phyloP scores from a whole-genome alignment of 1,140 invertebrate species.

The Drosophila aff. region DNA sequence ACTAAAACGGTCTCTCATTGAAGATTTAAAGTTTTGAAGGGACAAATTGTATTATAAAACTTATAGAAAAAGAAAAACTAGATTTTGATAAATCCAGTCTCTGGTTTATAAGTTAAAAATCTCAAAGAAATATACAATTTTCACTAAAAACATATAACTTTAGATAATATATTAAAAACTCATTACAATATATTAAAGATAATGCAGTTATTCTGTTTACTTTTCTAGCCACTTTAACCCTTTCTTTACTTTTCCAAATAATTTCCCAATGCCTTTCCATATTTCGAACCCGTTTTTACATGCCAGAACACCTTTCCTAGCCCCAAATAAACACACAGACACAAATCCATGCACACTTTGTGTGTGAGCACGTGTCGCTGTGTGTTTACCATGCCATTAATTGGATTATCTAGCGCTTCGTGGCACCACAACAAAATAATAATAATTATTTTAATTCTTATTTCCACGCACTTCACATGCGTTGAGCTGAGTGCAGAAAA shows the following conservation, averaged over 20 bases:
- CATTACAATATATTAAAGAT: too few relatives aligned
- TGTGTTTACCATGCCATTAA: conserved; percentile 64
- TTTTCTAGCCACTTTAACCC: background rate
- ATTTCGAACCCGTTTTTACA: background rate
- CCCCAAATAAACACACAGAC: background rate
- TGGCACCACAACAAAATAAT: conserved; percentile 59
- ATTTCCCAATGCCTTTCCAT: background rate
- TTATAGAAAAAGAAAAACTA: too few relatives aligned
- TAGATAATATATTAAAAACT: too few relatives aligned
- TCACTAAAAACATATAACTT: too few relatives aligned
- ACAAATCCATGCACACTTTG: background rate
- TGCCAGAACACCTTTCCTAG: conserved; percentile 23
- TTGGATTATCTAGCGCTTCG: conserved; percentile 70
- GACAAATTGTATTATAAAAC: background rate
- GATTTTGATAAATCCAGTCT: too few relatives aligned
- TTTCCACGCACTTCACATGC: conserved; percentile 7
- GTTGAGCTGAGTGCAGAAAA: background rate
- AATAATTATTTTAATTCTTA: conserved; percentile 52
- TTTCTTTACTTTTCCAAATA: background rate
- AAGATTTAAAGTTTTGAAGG: too few relatives aligned
- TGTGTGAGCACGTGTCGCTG: conserved; percentile 29
- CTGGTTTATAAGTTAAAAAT: too few relatives aligned
- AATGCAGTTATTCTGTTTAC: too few relatives aligned
- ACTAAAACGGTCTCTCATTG: background rate
- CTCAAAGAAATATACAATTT: too few relatives aligned